These are phyloP conservation scores for Prosapia bicincta DNA, from an alignment of 2,888 invertebrate species.

Conservation along the genomic window DNA sequence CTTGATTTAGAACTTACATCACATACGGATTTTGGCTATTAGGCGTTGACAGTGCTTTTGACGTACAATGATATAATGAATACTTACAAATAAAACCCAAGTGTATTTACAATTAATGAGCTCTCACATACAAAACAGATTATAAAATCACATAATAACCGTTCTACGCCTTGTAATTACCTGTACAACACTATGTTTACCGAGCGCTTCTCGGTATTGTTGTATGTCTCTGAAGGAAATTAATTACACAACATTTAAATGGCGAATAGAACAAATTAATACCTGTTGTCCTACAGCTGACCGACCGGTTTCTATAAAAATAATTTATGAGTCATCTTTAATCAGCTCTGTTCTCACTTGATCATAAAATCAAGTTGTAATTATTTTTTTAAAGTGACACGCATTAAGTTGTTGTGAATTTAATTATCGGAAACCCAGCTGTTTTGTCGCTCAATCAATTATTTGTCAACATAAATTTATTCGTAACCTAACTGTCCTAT, in stretches of 20 bases:
- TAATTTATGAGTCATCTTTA: constrained; percentile 2
- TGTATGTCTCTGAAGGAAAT: neutral
- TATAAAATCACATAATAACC: too few species aligned
- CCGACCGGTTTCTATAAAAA: neutral
- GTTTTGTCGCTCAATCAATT: neutral
- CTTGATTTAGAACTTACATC: too few species aligned
- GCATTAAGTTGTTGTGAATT: neutral
- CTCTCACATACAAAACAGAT: too few species aligned
- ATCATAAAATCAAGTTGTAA: neutral
- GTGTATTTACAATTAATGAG: too few species aligned
- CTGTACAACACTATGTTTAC: neutral
- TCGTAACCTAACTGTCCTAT: neutral
- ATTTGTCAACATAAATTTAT: neutral
- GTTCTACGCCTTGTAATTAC: neutral
- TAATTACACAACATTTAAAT: neutral
- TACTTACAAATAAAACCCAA: too few species aligned
- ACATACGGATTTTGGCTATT: too few species aligned
- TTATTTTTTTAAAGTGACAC: neutral
- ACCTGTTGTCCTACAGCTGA: neutral
- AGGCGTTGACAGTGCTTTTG: too few species aligned
- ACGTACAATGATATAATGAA: too few species aligned
- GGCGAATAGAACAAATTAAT: neutral
- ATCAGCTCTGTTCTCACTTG: neutral
- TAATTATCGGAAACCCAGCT: neutral
- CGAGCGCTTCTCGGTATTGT: neutral